phyloP scores from a whole-genome alignment of 1,140 invertebrate species.

The Dinoponera quadriceps region DNA sequence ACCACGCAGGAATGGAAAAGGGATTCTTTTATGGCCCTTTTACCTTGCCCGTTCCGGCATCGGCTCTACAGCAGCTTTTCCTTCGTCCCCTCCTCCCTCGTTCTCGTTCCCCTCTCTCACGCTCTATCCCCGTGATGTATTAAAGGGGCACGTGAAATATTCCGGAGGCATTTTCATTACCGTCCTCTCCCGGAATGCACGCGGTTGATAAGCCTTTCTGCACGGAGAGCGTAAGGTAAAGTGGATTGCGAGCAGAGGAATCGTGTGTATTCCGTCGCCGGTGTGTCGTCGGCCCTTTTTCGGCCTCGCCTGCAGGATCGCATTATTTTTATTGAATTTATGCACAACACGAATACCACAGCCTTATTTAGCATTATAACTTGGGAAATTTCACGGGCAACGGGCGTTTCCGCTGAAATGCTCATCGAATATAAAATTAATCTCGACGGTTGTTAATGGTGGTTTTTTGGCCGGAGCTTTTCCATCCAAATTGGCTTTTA shows the following conservation, averaged over 20 bases:
- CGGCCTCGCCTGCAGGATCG: neutral
- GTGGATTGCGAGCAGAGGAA: conserved; percentile 45
- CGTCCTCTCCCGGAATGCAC: conserved; percentile 58
- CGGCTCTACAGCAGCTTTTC: conserved; percentile 30
- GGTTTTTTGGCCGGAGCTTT: conserved; percentile 22
- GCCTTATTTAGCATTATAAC: conserved; percentile 27
- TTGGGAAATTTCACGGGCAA: neutral
- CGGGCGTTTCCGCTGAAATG: conserved; percentile 1
- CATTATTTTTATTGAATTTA: conserved; percentile 34
- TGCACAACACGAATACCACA: neutral
- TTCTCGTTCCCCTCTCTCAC: conserved; percentile 15
- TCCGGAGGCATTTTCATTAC: conserved; percentile 66
- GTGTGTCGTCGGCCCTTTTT: neutral
- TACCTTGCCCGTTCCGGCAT: conserved; percentile 36
- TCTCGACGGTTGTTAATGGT: conserved; percentile 46
- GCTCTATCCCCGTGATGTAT: conserved; percentile 52
- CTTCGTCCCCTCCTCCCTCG: conserved; percentile 9
- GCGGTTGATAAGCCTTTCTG: conserved; percentile 53
- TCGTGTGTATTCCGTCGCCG: conserved; percentile 15
- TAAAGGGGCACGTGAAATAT: conserved; percentile 68
- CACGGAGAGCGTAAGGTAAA: conserved; percentile 25
- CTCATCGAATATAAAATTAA: conserved; percentile 44
- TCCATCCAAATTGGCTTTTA: conserved; percentile 43
- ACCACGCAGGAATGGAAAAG: conserved; percentile 40
- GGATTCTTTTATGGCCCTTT: conserved; percentile 60